Percentiles rank a stretch among this genome's conserved stretches.
Evolutionary conservation across 2,113 vertebrate species (phyloP).

Genomic region (Amblyopsis rosae): DNA sequence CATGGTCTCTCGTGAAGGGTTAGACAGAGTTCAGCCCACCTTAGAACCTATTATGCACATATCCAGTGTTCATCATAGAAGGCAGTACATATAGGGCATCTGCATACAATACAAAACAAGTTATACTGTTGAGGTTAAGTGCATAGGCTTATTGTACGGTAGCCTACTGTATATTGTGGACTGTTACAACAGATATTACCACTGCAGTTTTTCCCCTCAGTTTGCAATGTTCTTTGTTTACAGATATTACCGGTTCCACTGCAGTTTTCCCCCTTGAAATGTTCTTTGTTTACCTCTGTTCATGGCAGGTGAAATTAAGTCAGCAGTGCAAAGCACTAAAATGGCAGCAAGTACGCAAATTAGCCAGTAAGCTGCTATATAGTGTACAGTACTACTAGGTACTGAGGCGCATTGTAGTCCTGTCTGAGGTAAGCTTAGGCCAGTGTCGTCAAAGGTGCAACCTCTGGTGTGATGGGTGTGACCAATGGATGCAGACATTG

Average conservation of each 20-base stretch:
- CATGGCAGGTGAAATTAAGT: not conserved
- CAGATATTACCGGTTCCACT: not conserved
- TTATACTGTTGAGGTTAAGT: not conserved
- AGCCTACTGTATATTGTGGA: no score
- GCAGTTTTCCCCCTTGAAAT: not conserved
- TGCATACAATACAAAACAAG: no score
- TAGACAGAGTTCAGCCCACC: conserved; percentile 42
- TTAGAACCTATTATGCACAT: no score
- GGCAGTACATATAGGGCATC: no score
- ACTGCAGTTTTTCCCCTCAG: not conserved
- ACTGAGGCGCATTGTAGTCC: conserved; percentile 23
- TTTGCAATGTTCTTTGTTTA: no score
- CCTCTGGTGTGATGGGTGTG: conserved; percentile 41
- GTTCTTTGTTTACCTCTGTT: not conserved
- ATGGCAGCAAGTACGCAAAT: conserved; percentile 42
- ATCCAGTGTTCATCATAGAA: no score
- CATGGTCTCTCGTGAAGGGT: conserved; percentile 27
- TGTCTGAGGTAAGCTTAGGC: conserved; percentile 1
- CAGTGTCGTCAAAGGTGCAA: conserved; percentile 9
- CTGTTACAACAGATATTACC: not conserved
- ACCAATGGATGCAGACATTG: conserved; percentile 21
- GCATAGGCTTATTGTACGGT: not conserved
- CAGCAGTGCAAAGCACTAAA: conserved; percentile 13
- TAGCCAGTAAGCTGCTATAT: conserved; percentile 10
- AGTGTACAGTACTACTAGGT: conserved; percentile 15